Evolutionary conservation across 1,140 invertebrate species (phyloP).

Genomic region (Cydia splendana): DNA sequence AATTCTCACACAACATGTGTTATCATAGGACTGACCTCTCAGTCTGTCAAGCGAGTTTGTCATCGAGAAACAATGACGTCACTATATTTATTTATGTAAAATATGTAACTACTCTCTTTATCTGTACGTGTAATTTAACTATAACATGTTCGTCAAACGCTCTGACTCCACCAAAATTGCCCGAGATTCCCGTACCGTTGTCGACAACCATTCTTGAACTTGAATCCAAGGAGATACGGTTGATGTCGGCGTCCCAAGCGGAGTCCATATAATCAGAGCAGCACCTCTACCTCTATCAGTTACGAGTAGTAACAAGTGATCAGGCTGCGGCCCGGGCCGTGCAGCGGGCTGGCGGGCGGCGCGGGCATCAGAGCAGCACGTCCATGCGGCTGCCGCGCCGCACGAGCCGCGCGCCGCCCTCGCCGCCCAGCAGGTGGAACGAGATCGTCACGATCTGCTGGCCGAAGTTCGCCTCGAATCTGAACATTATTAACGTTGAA

Average conservation of each 20-base stretch:
- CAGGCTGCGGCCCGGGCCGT: too few relatives aligned
- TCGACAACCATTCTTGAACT: too few relatives aligned
- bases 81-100: slow-evolving; percentile 11
- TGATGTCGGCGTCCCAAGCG: too few relatives aligned
- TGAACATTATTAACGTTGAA: slow-evolving; percentile 57
- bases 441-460: slow-evolving; percentile 88
- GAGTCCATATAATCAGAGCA: too few relatives aligned
- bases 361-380: slow-evolving; percentile 84
- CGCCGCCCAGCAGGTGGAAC: slow-evolving; percentile 87
- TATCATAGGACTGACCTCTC: not conserved
- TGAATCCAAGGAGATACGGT: too few relatives aligned
- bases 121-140: not conserved
- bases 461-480: slow-evolving; percentile 91
- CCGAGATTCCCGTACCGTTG: too few relatives aligned
- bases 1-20: too few relatives aligned
- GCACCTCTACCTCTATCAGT: too few relatives aligned
- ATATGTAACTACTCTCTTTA: not conserved
- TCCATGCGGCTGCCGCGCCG: slow-evolving; percentile 90
- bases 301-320: too few relatives aligned
- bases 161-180: too few relatives aligned
- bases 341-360: too few relatives aligned
- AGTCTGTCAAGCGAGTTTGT: not conserved
- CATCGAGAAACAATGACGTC: not conserved
- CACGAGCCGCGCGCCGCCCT: slow-evolving; percentile 83
- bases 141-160: not conserved